Evolutionary conservation across 1,140 invertebrate species (phyloP).

Genomic region (Brevipalpus yothersi): DNA sequence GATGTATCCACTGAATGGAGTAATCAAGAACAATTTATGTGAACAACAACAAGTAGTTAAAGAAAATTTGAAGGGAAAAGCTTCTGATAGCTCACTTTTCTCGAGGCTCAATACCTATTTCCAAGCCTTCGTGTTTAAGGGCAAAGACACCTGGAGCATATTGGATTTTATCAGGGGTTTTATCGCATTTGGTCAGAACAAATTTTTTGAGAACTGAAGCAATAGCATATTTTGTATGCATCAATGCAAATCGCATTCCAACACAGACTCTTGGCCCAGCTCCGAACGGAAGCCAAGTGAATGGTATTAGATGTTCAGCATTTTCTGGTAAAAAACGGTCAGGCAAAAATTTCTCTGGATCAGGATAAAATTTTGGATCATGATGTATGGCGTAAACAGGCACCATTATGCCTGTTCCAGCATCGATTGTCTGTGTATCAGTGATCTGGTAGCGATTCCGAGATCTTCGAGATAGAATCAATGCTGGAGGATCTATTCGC

Average conservation of each 20-base stretch:
- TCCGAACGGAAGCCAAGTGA: constrained; percentile 42
- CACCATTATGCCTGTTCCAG: neutral
- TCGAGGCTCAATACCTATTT: neutral
- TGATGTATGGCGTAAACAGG: constrained; percentile 14
- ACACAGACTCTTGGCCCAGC: constrained; percentile 45
- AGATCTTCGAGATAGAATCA: too few species aligned
- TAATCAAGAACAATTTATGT: too few species aligned
- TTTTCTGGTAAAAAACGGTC: constrained; percentile 4
- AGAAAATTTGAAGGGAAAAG: too few species aligned
- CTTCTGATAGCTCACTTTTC: neutral
- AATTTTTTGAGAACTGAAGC: neutral
- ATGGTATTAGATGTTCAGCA: constrained; percentile 23
- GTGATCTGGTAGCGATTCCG: too few species aligned
- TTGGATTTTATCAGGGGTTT: neutral
- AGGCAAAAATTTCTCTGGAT: constrained; percentile 14
- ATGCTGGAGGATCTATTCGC: neutral
- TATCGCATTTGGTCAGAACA: neutral
- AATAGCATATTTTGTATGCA: constrained; percentile 18
- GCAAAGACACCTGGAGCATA: neutral
- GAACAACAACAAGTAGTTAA: too few species aligned
- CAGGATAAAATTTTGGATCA: constrained; percentile 10
- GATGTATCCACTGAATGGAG: too few species aligned
- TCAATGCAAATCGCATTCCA: constrained; percentile 37
- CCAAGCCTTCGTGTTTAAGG: neutral
- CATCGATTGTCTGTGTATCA: too few species aligned